These are phyloP conservation scores for Eupeodes latifasciatus DNA, from an alignment of 2,888 invertebrate genomes.

Conservation along the genomic window DNA sequence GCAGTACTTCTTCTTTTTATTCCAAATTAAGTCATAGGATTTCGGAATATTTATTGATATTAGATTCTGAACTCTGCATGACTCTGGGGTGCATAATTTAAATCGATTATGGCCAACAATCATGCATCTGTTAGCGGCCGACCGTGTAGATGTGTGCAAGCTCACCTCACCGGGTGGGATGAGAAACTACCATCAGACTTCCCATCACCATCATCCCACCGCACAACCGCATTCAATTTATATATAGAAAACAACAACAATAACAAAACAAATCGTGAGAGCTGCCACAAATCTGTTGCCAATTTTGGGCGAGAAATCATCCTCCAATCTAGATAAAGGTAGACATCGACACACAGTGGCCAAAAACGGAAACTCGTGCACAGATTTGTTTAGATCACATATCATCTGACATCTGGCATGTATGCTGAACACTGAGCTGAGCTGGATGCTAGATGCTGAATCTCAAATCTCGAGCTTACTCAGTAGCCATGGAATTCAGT, in stretches of 20 bases:
- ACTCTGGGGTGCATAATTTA: conserved; percentile 69
- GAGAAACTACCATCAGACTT: conserved; percentile 46
- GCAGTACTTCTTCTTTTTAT: not conserved
- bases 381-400: conserved; percentile 73
- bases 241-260: not conserved
- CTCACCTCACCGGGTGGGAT: conserved; percentile 51
- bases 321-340: conserved; percentile 2
- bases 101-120: conserved; percentile 66
- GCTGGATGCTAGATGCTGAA: not conserved
- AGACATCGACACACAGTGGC: conserved; percentile 6
- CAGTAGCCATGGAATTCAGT: conserved; percentile 60
- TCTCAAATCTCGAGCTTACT: conserved; percentile 8
- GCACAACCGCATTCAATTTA: not conserved
- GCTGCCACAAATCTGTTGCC: conserved; percentile 48
- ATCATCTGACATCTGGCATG: conserved; percentile 72
- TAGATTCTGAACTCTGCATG: conserved; percentile 70
- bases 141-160: conserved; percentile 4
- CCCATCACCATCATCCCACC: conserved; percentile 34
- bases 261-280: conserved; percentile 61
- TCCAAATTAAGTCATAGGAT: conserved; percentile 71
- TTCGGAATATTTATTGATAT: conserved; percentile 68
- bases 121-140: conserved; percentile 59
- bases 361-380: conserved; percentile 73
- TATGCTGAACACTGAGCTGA: not conserved
- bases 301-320: conserved; percentile 72